These are phyloP conservation scores for Netelia fuscicornis DNA, from an alignment of 2,888 invertebrate species.

Conservation along the genomic window DNA sequence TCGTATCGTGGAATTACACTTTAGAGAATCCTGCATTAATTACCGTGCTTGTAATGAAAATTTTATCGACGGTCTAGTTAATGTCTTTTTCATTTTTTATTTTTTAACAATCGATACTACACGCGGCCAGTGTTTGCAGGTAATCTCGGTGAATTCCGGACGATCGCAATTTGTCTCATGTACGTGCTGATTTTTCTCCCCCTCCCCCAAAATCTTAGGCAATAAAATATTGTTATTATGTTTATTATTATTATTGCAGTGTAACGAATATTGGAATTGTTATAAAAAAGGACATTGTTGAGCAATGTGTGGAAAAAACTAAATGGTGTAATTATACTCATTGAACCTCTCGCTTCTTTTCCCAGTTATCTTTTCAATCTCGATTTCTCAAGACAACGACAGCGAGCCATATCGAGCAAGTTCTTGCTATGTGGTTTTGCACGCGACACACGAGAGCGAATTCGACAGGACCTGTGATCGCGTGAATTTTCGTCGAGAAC, in stretches of 20 bases:
- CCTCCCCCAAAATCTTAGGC: constrained; percentile 70
- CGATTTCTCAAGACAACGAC: constrained; percentile 79
- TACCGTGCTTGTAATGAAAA: constrained; percentile 9
- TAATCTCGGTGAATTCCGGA: constrained; percentile 62
- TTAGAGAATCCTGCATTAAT: constrained; percentile 20
- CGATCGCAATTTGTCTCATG: constrained; percentile 50
- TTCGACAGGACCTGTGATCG: constrained; percentile 81
- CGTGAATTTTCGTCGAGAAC: constrained; percentile 79
- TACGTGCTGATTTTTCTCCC: constrained; percentile 57
- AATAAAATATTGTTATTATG: constrained; percentile 75
- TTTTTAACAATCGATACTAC: neutral
- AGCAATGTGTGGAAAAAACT: constrained; percentile 75
- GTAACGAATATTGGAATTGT: constrained; percentile 78
- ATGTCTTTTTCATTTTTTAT: constrained; percentile 12
- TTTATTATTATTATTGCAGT: constrained; percentile 68
- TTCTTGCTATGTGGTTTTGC: constrained; percentile 79
- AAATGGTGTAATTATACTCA: constrained; percentile 66
- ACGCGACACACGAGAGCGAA: constrained; percentile 80
- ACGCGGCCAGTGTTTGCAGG: constrained; percentile 47
- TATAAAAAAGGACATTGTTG: constrained; percentile 80
- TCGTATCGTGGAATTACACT: neutral
- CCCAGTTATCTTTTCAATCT: constrained; percentile 70
- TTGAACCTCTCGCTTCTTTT: constrained; percentile 42
- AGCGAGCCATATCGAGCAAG: constrained; percentile 81
- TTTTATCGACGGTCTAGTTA: neutral